Percentiles rank a stretch among this genome's conserved stretches.
Evolutionary conservation across 2,797 vertebrate species (phyloP).

Genomic region (Danio jaintianensis): DNA sequence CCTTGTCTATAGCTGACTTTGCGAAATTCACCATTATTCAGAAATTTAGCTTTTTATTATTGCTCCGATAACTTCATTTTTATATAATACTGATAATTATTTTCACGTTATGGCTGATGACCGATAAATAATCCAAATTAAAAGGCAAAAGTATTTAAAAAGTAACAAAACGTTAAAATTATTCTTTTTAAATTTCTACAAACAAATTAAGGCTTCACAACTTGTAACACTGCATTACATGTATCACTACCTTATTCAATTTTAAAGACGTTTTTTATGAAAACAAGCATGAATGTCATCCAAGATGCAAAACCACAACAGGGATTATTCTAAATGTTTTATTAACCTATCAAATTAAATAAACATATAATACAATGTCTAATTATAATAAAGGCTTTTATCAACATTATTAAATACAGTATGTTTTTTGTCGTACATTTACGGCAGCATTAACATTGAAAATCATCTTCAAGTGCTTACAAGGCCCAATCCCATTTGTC

Average conservation of each 20-base stretch:
- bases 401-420: conserved; percentile 85
- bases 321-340: conserved; percentile 79
- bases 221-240: too few species aligned
- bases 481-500: conserved; percentile 44
- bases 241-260: too few species aligned
- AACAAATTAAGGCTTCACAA: not conserved
- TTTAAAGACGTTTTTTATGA: not conserved
- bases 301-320: conserved; percentile 7
- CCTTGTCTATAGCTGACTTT: not conserved
- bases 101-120: not conserved
- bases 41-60: not conserved
- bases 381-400: conserved; percentile 84
- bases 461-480: conserved; percentile 56
- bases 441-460: conserved; percentile 67
- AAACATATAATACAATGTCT: conserved; percentile 82
- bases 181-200: not conserved
- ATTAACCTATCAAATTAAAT: conserved; percentile 86
- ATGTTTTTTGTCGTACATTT: conserved; percentile 65
- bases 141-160: not conserved
- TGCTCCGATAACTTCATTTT: not conserved
- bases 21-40: not conserved
- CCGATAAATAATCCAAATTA: not conserved
- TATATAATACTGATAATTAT: not conserved
- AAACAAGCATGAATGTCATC: not conserved
- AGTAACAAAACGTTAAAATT: not conserved